Evolutionary conservation across 2,888 invertebrate species (phyloP).

Genomic region (Harmothoe impar): DNA sequence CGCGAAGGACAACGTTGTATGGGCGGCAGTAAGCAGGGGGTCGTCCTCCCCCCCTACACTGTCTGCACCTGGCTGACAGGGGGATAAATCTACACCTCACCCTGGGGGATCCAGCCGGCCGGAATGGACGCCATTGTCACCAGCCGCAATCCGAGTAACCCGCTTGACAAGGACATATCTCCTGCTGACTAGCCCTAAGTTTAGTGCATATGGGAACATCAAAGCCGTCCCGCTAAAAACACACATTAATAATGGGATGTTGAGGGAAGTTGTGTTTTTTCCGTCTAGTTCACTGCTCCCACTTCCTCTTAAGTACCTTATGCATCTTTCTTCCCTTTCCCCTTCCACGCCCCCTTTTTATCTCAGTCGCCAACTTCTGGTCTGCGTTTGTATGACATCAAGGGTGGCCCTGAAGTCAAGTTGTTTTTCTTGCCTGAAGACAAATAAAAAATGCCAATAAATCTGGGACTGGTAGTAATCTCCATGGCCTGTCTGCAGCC

Average conservation of each 20-base stretch:
- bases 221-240: not conserved
- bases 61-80: slow-evolving; percentile 51
- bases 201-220: not conserved
- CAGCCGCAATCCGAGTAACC: not conserved
- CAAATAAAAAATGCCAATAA: not conserved
- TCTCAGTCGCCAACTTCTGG: no score
- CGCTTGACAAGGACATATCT: not conserved
- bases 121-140: slow-evolving; percentile 7
- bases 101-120: slow-evolving; percentile 21
- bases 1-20: not conserved
- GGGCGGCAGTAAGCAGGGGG: not conserved
- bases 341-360: not conserved
- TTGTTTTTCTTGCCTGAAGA: not conserved
- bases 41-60: not conserved
- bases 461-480: not conserved
- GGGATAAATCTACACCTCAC: not conserved
- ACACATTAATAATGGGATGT: not conserved
- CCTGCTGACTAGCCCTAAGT: not conserved
- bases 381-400: no score
- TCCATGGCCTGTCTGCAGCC: not conserved
- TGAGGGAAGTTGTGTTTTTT: not conserved
- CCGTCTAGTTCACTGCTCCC: not conserved
- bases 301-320: not conserved
- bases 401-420: no score
- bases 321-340: not conserved